Base-by-base conservation (phyloP, 1,140 invertebrate species). In the Ptiloglossa arizonensis region DNA sequence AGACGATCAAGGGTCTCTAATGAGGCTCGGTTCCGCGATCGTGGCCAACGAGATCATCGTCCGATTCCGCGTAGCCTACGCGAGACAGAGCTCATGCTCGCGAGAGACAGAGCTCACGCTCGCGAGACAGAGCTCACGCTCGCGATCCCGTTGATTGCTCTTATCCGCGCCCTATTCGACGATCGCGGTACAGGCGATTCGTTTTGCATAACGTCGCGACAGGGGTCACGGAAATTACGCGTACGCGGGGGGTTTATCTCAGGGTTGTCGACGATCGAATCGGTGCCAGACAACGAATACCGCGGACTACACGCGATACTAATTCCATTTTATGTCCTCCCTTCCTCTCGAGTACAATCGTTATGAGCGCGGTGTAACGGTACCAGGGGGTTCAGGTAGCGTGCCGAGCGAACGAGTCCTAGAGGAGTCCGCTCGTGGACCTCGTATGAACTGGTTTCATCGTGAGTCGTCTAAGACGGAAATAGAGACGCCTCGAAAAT, bases 141-240 rank as follows among this genome's bases (percentile, higher is more conserved):
- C 46, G n/a, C 5, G 60, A 64, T 52, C 38, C 57, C 57, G 70
- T 63, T 52, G 52, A 38, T 35, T 22, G 17, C 9, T 5, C 24
- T 9, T 11, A 50, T 52, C 17, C n/a, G 13, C 5, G 19, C 9
- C 29, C 29, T 29, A 15, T 9, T 8, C 13, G 8, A 50, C 74
- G 13, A 46, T 52, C 29, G 35, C 17, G n/a, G 35, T 56, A 24
- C 19, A 15, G 4, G 24, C 13, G 5, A 11, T 64, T 54, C 6
- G 11, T n/a, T 63, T 76, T 62, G 66, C 64, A 67, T 74, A 66
- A 46, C 48, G 17, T 69, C 44, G 35, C 19, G 35, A 48, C 35
- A 17, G 1, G 24, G 44, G 54, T 54, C 70, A 62, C 54, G 79
- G 17, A 78, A 81, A 81, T 78, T 71, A 66, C 17, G 74, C 52